Percentiles rank a stretch among this genome's conserved stretches.
Conservation (phyloP, 2,797 vertebrate genomes). For the Xiphophorus birchmanni region DNA sequence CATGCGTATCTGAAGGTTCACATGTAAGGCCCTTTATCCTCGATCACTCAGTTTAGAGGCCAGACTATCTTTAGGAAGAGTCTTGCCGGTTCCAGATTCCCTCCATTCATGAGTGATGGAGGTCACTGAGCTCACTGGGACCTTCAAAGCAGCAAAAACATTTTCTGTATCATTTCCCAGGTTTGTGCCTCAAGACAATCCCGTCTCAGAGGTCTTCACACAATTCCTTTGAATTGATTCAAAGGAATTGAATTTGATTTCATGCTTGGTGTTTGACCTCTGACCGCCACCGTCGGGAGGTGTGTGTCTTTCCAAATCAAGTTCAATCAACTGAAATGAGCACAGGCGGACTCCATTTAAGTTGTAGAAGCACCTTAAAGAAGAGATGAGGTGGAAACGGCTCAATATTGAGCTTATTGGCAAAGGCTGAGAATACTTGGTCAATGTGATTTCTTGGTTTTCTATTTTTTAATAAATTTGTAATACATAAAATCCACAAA, state of each 20-base stretch:
- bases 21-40: too few species aligned
- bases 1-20: too few species aligned
- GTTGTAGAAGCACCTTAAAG: not conserved
- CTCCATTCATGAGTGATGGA: not conserved
- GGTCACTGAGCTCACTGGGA: not conserved
- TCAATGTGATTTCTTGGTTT: not conserved
- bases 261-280: not conserved
- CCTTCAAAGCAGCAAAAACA: too few species aligned
- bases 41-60: not conserved
- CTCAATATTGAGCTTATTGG: too few species aligned
- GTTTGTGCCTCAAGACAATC: not conserved
- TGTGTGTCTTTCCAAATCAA: not conserved
- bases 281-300: not conserved
- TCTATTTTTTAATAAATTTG: not conserved
- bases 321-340: too few species aligned
- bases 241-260: not conserved
- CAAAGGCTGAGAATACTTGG: not conserved
- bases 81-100: not conserved
- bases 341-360: too few species aligned
- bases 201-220: not conserved
- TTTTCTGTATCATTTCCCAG: not conserved
- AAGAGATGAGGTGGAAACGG: not conserved
- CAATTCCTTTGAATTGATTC: not conserved
- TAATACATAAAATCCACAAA: not conserved
- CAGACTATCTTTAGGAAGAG: not conserved